These are phyloP conservation scores for Tachypleus tridentatus DNA, from an alignment of 1,140 invertebrate species.

Conservation along the genomic window DNA sequence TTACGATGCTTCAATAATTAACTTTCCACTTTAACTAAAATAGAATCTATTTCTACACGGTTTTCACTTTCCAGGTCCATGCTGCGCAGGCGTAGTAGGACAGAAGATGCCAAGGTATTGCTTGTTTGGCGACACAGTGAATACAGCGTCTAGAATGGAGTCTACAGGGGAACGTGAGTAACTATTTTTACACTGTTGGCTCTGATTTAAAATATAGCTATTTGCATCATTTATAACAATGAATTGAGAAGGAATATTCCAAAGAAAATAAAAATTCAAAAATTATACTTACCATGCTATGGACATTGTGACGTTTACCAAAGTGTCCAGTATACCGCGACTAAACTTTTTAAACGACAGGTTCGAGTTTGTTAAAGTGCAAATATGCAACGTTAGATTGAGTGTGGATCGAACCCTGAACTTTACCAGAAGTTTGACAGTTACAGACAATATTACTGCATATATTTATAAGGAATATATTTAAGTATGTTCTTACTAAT, in stretches of 20 bases:
- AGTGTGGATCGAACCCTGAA: no score
- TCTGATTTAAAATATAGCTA: not conserved
- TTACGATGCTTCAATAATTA: not conserved
- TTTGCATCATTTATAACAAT: constrained; percentile 1
- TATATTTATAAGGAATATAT: no score
- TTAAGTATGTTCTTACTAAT: no score
- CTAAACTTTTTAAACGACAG: no score
- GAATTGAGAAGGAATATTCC: no score
- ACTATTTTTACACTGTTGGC: not conserved
- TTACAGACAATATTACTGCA: no score
- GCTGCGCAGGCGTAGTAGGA: constrained; percentile 80
- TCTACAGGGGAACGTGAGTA: constrained; percentile 55
- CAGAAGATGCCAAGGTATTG: constrained; percentile 88
- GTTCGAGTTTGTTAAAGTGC: no score
- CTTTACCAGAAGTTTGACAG: no score
- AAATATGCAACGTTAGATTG: no score
- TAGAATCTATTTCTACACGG: constrained; percentile 1
- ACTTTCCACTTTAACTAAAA: not conserved
- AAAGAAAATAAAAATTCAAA: no score
- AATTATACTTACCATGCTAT: not conserved
- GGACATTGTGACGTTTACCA: no score
- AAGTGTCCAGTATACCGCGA: no score
- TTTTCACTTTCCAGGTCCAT: constrained; percentile 44
- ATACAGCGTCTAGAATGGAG: constrained; percentile 67
- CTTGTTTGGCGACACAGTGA: constrained; percentile 78